Conservation (phyloP, 64 coral and sea anemone species). For the Pocillopora verrucosa region DNA sequence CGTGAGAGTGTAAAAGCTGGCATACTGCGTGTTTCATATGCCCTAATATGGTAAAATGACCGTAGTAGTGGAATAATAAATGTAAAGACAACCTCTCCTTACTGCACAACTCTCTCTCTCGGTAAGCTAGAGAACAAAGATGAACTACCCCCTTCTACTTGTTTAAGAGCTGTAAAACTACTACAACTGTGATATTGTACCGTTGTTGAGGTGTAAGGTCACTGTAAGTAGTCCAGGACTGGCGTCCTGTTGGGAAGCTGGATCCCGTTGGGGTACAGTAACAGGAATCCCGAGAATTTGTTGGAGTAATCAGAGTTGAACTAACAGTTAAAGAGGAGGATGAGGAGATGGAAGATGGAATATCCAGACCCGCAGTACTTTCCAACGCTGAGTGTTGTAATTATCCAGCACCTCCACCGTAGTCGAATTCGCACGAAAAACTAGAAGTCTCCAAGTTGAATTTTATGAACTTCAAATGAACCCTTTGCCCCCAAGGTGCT, state of each 20-base stretch:
- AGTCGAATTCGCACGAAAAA: not conserved
- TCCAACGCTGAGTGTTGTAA: not conserved
- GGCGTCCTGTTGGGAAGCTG: not conserved
- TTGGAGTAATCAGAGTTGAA: not conserved
- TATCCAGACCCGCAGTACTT: not conserved
- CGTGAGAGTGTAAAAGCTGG: no score
- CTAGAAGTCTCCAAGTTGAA: not conserved
- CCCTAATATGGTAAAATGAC: no score
- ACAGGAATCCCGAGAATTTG: not conserved
- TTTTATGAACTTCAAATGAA: not conserved
- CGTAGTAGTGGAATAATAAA: no score
- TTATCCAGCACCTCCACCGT: not conserved
- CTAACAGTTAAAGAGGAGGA: not conserved
- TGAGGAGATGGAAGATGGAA: not conserved
- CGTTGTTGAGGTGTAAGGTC: not conserved
- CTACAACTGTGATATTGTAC: not conserved
- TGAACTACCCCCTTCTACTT: constrained; percentile 23
- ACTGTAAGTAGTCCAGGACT: not conserved
- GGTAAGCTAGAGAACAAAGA: no score
- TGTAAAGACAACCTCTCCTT: no score
- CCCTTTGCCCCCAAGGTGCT: not conserved
- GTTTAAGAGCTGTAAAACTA: not conserved
- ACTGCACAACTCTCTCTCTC: no score
- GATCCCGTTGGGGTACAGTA: not conserved
- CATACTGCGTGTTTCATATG: no score